phyloP scores from a whole-genome alignment of 2,113 vertebrate species.

The western clawed frog (Xenopus tropicalis) region DNA sequence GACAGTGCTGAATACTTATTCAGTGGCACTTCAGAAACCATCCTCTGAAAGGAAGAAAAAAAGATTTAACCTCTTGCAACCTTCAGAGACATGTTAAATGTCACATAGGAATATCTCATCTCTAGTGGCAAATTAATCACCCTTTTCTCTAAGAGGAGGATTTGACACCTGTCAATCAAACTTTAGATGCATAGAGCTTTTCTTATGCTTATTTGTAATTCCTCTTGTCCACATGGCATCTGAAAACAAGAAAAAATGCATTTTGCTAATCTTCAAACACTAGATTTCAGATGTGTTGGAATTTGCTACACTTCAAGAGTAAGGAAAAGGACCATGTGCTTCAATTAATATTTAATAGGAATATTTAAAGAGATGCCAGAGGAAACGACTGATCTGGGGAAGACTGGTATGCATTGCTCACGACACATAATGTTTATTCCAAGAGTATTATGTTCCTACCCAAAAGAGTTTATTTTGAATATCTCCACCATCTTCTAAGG shows the following conservation, averaged over 20 bases:
- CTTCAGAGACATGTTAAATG: conserved; percentile 55
- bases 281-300: conserved; percentile 17
- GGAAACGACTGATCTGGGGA: background rate
- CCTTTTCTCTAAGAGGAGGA: conserved; percentile 9
- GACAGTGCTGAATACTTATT: conserved; percentile 49
- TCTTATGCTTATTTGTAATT: conserved; percentile 17
- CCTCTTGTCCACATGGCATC: background rate
- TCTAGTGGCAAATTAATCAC: conserved; percentile 53
- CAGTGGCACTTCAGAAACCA: conserved; percentile 54
- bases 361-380: conserved; percentile 21
- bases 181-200: conserved; percentile 21
- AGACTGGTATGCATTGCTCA: conserved; percentile 21
- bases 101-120: conserved; percentile 58
- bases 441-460: conserved; percentile 1
- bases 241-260: background rate
- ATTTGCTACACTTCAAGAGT: conserved; percentile 14
- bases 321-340: conserved; percentile 35
- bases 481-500: too few relatives aligned
- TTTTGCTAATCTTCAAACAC: conserved; percentile 1
- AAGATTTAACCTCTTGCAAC: conserved; percentile 46
- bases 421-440: conserved; percentile 19
- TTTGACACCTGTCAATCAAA: conserved; percentile 62
- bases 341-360: conserved; percentile 38
- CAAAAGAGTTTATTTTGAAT: too few relatives aligned
- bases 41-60: conserved; percentile 41